Percentiles rank a stretch among this genome's conserved stretches.
Evolutionary conservation across 2,888 invertebrate species (phyloP).

Genomic region (Andricus quercusramuli): DNA sequence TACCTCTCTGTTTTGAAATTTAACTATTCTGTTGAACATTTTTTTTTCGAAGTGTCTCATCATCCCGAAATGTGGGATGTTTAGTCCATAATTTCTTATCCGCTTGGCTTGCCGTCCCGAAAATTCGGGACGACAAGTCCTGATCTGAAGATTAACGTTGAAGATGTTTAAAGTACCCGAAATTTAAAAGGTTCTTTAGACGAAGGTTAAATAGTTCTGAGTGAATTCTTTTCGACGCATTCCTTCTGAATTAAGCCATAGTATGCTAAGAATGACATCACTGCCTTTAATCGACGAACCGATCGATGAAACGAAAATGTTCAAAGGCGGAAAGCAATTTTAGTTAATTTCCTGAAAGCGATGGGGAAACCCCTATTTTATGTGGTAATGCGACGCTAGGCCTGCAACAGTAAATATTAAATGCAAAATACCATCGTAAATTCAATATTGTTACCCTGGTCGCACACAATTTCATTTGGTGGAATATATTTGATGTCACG

Average conservation of each 20-base stretch:
- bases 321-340: background rate
- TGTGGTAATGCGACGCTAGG: background rate
- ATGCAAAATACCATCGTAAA: background rate
- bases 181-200: background rate
- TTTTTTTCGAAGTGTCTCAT: too few relatives aligned
- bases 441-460: conserved; percentile 3
- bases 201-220: background rate
- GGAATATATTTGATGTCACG: conserved; percentile 2
- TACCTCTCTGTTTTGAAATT: too few relatives aligned
- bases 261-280: conserved; percentile 1
- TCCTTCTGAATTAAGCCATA: background rate
- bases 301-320: background rate
- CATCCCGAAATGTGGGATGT: too few relatives aligned
- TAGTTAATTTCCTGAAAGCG: conserved; percentile 8
- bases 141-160: too few relatives aligned
- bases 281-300: background rate
- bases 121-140: too few relatives aligned
- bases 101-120: too few relatives aligned
- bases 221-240: background rate
- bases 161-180: too few relatives aligned
- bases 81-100: too few relatives aligned
- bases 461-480: background rate
- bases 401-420: background rate
- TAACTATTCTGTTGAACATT: too few relatives aligned
- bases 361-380: background rate